phyloP scores from a whole-genome alignment of 1,140 invertebrate genomes.

The Pogonomyrmex barbatus region DNA sequence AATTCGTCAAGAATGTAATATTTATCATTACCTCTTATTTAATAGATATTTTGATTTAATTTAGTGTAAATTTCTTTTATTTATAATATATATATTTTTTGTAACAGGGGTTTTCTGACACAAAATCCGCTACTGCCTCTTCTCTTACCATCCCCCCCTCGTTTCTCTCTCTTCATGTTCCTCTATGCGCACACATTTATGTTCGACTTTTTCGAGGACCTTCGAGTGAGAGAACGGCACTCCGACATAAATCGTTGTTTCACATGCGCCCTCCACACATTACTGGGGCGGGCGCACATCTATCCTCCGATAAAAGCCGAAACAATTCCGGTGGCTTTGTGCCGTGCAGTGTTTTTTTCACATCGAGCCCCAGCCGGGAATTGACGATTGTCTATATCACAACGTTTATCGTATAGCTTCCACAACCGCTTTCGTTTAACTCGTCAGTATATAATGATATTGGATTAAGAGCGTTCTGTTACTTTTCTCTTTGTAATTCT shows the following conservation, averaged over 20 bases:
- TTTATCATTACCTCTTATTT: not conserved
- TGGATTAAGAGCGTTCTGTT: constrained; percentile 1
- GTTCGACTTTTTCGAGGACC: constrained; percentile 46
- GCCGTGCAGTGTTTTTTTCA: constrained; percentile 40
- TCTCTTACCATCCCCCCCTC: constrained; percentile 3
- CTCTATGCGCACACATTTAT: constrained; percentile 15
- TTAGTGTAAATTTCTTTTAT: not conserved
- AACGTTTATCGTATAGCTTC: constrained; percentile 31
- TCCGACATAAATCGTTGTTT: constrained; percentile 59
- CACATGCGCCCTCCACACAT: constrained; percentile 48
- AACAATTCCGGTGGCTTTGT: constrained; percentile 55
- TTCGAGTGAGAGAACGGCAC: constrained; percentile 34
- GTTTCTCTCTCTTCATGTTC: constrained; percentile 23
- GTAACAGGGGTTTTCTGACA: constrained; percentile 1
- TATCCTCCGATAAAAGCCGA: constrained; percentile 53
- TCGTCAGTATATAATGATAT: constrained; percentile 6
- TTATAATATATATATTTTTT: not conserved
- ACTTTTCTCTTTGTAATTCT: not conserved
- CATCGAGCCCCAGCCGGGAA: constrained; percentile 14
- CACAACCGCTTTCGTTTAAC: constrained; percentile 11
- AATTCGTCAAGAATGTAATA: not conserved
- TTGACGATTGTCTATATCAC: constrained; percentile 45
- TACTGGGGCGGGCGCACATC: constrained; percentile 36
- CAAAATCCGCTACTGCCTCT: not conserved
- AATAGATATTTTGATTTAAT: not conserved